Evolutionary conservation across 2,113 vertebrate species (phyloP), one percentile per base, ranked within the genome.

Genomic region (Ciconia stormi): DNA sequence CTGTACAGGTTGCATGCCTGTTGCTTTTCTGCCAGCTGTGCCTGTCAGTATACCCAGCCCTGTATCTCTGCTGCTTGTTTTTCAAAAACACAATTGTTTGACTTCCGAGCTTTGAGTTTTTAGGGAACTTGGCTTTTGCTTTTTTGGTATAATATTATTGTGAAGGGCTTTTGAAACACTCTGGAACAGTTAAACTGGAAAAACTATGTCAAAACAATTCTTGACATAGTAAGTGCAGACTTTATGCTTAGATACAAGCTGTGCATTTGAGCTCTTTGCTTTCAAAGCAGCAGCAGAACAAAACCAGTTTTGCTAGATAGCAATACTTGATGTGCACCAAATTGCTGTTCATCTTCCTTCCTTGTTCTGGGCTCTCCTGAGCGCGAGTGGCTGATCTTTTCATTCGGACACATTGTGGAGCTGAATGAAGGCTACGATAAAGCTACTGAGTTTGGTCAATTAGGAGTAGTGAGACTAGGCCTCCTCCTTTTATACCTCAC

Each of bases 21-120:
- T 0, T 25, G 67, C 42, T 42, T 11, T n/a, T 17, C 79, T 81
- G 50, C 27, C 40, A 26, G 10, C 6, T 1, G 2, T 23, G 20
- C 13, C 6, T 7, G 13, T 42, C 36, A 34, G 62, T 7, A 17
- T 0, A 0, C 6, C 23, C 63, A 50, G 18, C 26, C 13, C 46
- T 26, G 9, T 3, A 34, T 3, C 46, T 87, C 83, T 59, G 59
- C n/a, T 62, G 27, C 42, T 47, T 13, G 10, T 10, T 50, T 55
- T 55, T 53, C 11, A 66, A 49, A 72, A 81, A 25, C 1, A 2
- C 4, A 32, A 1, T 1, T n/a, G 23, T 40, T 76, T 46, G 15
- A 49, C 27, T 78, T 36, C 9, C 5, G 16, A 89, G 47, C 30
- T 34, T 16, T 7, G 22, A 55, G 17, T 7, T 87, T 20, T 46